Conservation (phyloP, 2,113 vertebrate genomes). For the Aphelocoma coerulescens region DNA sequence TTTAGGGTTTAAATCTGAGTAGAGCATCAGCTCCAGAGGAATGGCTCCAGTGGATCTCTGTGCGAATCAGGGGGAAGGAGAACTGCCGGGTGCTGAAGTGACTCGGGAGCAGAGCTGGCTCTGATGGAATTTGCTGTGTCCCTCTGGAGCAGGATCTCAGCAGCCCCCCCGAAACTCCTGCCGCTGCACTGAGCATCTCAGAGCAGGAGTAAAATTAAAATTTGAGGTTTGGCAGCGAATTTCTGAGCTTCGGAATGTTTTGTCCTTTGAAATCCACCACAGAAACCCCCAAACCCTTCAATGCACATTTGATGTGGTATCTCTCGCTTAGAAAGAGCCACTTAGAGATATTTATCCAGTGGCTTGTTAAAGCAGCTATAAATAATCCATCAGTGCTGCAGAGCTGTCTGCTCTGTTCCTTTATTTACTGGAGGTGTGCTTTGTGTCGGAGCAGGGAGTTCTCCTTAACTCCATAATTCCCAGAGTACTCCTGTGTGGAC, state of each 20-base stretch:
- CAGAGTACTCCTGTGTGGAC: rapidly evolving
- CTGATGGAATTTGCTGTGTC: background rate
- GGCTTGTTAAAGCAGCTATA: slow-evolving; percentile 9
- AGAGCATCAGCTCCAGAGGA: background rate
- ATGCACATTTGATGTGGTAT: rapidly evolving
- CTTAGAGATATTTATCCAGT: background rate
- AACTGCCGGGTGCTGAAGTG: background rate
- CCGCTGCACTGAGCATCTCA: rapidly evolving
- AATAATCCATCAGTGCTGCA: slow-evolving; percentile 3
- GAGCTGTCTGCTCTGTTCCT: background rate
- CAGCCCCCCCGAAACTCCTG: background rate
- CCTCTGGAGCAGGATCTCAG: background rate
- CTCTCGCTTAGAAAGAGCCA: background rate
- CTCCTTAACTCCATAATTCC: background rate
- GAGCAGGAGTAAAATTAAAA: background rate
- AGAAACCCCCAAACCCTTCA: background rate
- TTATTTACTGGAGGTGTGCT: background rate
- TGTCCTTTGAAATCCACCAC: background rate
- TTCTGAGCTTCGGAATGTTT: background rate
- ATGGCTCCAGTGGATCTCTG: background rate
- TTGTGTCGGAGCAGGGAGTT: background rate
- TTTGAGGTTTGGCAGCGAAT: background rate
- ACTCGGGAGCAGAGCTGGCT: background rate
- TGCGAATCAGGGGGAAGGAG: background rate
- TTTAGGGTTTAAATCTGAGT: background rate